phyloP scores from a whole-genome alignment of 2,797 vertebrate species.

The Onychomys leucogaster region DNA sequence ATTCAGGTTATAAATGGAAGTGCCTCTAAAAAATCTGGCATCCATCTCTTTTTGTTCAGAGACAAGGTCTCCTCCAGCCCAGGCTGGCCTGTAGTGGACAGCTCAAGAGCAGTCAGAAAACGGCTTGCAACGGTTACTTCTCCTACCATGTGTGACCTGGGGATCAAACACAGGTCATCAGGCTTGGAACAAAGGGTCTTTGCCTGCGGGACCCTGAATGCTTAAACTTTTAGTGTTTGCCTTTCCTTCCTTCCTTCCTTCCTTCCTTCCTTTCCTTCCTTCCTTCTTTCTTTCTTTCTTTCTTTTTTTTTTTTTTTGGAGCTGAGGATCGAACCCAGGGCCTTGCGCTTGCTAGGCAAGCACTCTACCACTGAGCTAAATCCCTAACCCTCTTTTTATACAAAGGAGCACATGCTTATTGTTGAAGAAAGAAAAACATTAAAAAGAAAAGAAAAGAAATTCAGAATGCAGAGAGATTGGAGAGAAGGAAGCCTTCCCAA shows the following conservation, averaged over 20 bases:
- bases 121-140: background rate
- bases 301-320: no score
- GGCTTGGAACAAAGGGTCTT: background rate
- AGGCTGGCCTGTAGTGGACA: background rate
- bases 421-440: constrained; percentile 6
- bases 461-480: background rate
- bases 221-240: background rate
- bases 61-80: background rate
- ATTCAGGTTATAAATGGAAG: no score
- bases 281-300: background rate
- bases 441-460: no score
- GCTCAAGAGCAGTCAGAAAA: no score
- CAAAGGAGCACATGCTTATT: background rate
- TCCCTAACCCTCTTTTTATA: no score
- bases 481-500: background rate
- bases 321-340: no score
- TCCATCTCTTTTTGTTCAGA: background rate
- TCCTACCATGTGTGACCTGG: background rate
- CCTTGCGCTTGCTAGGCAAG: no score
- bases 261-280: background rate
- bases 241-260: no score
- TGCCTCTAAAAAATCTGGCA: background rate
- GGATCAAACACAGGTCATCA: background rate
- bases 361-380: no score
- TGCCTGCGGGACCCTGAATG: background rate